Evolutionary conservation across 2,797 vertebrate species (phyloP).

Genomic region (Limnodromus scolopaceus): DNA sequence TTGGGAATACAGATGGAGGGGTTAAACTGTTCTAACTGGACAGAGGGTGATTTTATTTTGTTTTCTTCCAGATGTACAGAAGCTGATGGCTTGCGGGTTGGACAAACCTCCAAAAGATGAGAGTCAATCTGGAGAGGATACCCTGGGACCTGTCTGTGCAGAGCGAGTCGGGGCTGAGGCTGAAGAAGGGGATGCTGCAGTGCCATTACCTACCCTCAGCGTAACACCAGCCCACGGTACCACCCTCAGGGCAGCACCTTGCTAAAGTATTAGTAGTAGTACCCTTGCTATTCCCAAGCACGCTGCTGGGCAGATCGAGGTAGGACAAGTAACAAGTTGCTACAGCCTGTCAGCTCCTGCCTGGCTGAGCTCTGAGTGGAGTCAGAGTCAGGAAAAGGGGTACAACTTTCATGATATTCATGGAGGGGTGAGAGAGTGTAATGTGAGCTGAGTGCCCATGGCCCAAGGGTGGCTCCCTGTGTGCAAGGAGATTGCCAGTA

Average conservation of each 20-base stretch:
- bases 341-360: background rate
- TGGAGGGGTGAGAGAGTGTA: background rate
- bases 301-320: background rate
- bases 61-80: conserved; percentile 84
- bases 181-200: conserved; percentile 44
- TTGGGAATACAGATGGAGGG: background rate
- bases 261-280: background rate
- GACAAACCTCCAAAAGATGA: conserved; percentile 74
- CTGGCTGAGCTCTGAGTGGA: background rate
- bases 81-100: conserved; percentile 81
- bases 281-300: background rate
- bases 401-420: background rate
- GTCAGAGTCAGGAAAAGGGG: background rate
- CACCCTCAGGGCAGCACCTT: background rate
- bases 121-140: background rate
- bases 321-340: background rate
- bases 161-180: conserved; percentile 4
- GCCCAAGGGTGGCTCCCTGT: background rate
- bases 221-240: conserved; percentile 80
- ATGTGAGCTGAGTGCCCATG: background rate
- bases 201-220: conserved; percentile 73
- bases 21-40: background rate
- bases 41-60: background rate
- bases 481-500: background rate
- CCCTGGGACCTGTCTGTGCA: background rate